Base-by-base conservation (phyloP, 2,888 invertebrate species). In the Morinoia aosen region DNA sequence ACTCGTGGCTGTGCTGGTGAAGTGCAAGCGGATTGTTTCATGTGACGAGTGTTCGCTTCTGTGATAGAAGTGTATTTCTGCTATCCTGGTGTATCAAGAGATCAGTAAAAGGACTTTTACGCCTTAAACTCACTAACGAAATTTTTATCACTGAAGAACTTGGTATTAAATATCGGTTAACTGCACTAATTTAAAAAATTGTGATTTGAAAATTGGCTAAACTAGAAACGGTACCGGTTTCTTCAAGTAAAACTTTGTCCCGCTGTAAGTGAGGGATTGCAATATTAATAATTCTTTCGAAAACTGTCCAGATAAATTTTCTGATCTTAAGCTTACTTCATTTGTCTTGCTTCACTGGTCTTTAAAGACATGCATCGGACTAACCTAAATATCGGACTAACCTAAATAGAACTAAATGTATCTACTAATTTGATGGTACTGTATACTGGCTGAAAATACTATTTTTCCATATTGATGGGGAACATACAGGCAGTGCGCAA, bases 1-100 rank as follows among this genome's bases (percentile, higher is more conserved):
- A 95, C 95, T 95, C 95, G 95, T 95, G 95, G 95, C 95, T 95
- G 58, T 64, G 95, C 19, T 61, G 95, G 95, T 95, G 58, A 33
- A 64, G 95, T 19, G 95, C 95, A 95, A 14, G n/a, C 95, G 95
- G 95, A 90, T 90, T 90, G 40, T 90, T 90, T 90, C 40, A 16
- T 90, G 10, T 16, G 40, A 40, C 16, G 25, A 33, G 76, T 7
- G 25, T 76, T 76, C 25, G 16, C 19, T 10, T 16, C 76, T 25
- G 25, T 76, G 2, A 16, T 76, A 76, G 8, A 8, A 33, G 76
- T 76, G 76, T 19, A 76, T 76, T 76, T 76, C 25, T 76, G 76
- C 33, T 33, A 76, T 76, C 19, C 48, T 4, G 48, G 48, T 48
- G 48, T 48, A 48, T 48, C 48, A 4, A 48, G 48, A 48, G 48